Evolutionary conservation across 1,140 invertebrate genomes (phyloP).

Genomic region (Dreissena rostriformis): DNA sequence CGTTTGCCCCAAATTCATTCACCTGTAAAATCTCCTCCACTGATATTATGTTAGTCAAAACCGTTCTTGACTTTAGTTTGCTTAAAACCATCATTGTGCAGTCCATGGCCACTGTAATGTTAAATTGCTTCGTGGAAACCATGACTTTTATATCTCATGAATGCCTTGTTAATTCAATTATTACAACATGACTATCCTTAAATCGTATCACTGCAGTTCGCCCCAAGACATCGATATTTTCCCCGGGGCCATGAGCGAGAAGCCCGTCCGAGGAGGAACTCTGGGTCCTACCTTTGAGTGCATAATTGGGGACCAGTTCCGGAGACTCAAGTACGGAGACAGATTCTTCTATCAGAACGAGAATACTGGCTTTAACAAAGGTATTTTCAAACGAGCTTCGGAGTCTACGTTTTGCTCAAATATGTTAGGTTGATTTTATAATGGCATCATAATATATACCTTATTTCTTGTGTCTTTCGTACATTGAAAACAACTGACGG

Average conservation of each 20-base stretch:
- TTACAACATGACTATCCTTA: not conserved
- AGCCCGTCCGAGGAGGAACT: conserved; percentile 89
- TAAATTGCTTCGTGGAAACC: not conserved
- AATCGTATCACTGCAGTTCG: not conserved
- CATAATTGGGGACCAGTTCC: conserved; percentile 96
- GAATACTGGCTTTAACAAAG: conserved; percentile 1
- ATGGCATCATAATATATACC: not conserved
- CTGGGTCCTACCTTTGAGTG: conserved; percentile 98
- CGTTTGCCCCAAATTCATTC: too few species aligned
- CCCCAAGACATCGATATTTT: conserved; percentile 43
- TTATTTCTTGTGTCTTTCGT: too few species aligned
- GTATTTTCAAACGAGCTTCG: not conserved
- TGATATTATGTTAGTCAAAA: too few species aligned
- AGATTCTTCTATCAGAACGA: conserved; percentile 96
- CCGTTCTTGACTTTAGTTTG: too few species aligned
- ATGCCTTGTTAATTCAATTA: not conserved
- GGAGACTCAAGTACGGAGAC: conserved; percentile 93
- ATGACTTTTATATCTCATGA: not conserved
- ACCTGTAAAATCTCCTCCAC: too few species aligned
- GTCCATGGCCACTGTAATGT: not conserved
- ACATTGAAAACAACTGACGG: too few species aligned
- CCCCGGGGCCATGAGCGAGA: conserved; percentile 89
- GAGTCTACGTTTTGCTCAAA: not conserved
- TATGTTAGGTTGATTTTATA: not conserved
- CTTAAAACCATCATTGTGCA: too few species aligned